Evolutionary conservation across 2,113 vertebrate genomes (phyloP), one percentile per base, ranked within the genome.

Genomic region (Solea senegalensis): DNA sequence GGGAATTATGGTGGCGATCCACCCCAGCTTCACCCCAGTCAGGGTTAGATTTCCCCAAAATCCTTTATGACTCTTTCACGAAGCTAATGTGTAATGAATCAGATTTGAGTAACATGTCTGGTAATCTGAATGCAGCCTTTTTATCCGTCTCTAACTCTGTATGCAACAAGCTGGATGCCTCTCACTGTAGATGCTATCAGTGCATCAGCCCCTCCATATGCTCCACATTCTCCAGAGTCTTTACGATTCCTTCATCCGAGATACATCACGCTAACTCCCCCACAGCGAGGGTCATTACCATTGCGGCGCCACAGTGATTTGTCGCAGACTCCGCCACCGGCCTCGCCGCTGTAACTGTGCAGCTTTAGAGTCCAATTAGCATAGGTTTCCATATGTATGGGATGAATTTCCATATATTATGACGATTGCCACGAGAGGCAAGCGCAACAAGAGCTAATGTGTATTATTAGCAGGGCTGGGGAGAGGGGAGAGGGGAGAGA

Each of bases 301-400:
- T 34, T 16, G 53, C 73, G 9, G 58, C 65, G 41, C 49, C 12
- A 52, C 39, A 12, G 68, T 84, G 85, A 89, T 88, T 86, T 80
- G 80, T 88, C 80, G 13, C 65, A 28, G 55, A 56, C 57, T 58
- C 15, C n/a, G 11, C 68, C 65, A 69, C 71, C 65, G 63, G 81
- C 75, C 69, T 75, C 73, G 76, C 82, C 2, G 44, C 64, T 75
- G 74, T 88, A 87, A 88, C 85, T 61, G 74, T 72, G 75, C 70
- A 53, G 72, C 84, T 88, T 91, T 85, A 76, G 59, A 69, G 66
- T 82, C 72, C 74, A 86, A 88, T 92, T 89, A 88, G 69, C 84
- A 87, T 75, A 72, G 52, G 61, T 73, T 80, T 86, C 79, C 79
- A 85, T 86, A 83, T 80, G 80, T 57, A 82, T 82, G 71, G 69